These are phyloP conservation scores for Aspidapion aeneum DNA, from an alignment of 2,888 invertebrate genomes.

Conservation along the genomic window DNA sequence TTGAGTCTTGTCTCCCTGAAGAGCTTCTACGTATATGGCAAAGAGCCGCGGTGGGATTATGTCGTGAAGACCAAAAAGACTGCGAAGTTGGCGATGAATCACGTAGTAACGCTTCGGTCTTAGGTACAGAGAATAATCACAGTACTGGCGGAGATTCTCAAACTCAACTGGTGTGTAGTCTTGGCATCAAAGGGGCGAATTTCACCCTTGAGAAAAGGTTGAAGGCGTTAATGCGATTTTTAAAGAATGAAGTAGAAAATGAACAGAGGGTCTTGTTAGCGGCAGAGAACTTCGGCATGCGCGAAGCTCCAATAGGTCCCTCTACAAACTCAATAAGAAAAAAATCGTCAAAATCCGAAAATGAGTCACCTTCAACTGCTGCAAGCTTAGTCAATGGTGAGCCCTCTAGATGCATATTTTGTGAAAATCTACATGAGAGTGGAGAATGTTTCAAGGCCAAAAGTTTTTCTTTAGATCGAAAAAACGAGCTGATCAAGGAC, in stretches of 20 bases:
- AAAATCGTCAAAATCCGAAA: too few species aligned
- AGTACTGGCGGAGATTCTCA: too few species aligned
- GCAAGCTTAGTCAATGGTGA: conserved; percentile 19
- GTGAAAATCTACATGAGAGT: conserved; percentile 21
- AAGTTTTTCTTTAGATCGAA: conserved; percentile 2
- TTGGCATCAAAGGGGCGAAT: too few species aligned
- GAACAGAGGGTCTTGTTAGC: conserved; percentile 27
- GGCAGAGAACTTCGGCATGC: conserved; percentile 9
- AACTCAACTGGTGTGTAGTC: too few species aligned
- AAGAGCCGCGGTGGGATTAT: conserved; percentile 6
- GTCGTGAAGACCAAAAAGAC: not conserved
- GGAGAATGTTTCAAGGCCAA: conserved; percentile 23
- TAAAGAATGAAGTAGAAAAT: conserved; percentile 28
- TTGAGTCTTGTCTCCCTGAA: conserved; percentile 35
- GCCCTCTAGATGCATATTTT: conserved; percentile 20
- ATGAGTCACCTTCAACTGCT: conserved; percentile 18
- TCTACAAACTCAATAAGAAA: too few species aligned
- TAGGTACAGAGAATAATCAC: too few species aligned
- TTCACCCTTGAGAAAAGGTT: conserved; percentile 8
- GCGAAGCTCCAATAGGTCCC: too few species aligned
- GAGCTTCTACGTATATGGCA: conserved; percentile 32
- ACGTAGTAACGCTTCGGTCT: too few species aligned
- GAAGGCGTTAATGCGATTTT: conserved; percentile 23
- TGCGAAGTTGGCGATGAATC: too few species aligned
- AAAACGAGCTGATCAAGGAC: conserved; percentile 8